Conservation (phyloP, 1,140 invertebrate genomes). For the Chymomyza costata region DNA sequence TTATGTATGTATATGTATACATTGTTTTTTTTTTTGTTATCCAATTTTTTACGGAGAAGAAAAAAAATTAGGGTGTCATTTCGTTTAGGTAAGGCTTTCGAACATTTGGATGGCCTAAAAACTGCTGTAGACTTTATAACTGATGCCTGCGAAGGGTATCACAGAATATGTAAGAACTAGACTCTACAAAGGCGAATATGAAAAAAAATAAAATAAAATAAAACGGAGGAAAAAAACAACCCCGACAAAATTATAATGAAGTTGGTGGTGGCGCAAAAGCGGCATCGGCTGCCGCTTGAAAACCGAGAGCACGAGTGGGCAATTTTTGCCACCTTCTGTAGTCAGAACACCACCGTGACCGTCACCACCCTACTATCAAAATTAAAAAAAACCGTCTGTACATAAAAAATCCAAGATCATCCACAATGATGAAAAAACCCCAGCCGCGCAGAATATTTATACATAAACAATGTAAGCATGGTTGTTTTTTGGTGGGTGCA, state of each 20-base stretch:
- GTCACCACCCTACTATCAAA: slow-evolving; percentile 39
- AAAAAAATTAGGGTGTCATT: slow-evolving; percentile 57
- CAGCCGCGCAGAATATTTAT: slow-evolving; percentile 13
- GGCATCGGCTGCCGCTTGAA: slow-evolving; percentile 17
- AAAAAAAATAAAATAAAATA: slow-evolving; percentile 21
- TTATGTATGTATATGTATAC: neutral
- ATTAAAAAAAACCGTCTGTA: slow-evolving; percentile 44
- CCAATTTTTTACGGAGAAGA: slow-evolving; percentile 68
- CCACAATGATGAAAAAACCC: slow-evolving; percentile 36
- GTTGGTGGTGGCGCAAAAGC: slow-evolving; percentile 60
- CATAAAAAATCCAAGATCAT: slow-evolving; percentile 47
- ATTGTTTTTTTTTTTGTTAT: no score
- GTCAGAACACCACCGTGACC: slow-evolving; percentile 21
- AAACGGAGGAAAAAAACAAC: slow-evolving; percentile 63
- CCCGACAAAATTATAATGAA: slow-evolving; percentile 72
- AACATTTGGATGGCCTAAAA: slow-evolving; percentile 22
- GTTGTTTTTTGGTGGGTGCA: no score
- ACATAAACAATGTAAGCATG: no score
- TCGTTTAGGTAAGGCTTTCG: slow-evolving; percentile 5
- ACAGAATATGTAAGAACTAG: neutral
- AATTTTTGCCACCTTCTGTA: slow-evolving; percentile 48
- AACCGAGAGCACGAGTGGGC: slow-evolving; percentile 16
- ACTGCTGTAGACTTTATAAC: no score
- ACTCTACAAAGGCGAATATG: slow-evolving; percentile 1
- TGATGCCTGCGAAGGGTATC: slow-evolving; percentile 36